Conservation (phyloP, 1,140 invertebrate species). For the Chionoecetes opilio region DNA sequence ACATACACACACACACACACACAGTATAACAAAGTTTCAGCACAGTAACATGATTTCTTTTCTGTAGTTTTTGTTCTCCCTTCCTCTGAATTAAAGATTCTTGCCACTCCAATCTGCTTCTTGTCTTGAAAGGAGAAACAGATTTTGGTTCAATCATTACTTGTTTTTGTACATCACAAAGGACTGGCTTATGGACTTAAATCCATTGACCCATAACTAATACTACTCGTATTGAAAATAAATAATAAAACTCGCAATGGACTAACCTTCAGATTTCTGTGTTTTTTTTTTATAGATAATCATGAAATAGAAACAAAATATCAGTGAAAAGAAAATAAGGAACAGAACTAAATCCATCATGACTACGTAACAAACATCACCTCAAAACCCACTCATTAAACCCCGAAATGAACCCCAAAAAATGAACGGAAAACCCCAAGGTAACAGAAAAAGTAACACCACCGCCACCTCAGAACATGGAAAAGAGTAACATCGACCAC, state of each 20-base stretch:
- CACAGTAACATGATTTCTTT: background rate
- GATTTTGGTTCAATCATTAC: too few relatives aligned
- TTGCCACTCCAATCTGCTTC: background rate
- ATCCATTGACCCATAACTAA: too few relatives aligned
- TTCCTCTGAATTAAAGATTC: background rate
- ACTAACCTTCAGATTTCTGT: too few relatives aligned
- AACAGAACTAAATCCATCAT: background rate
- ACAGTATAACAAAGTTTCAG: background rate
- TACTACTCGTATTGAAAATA: too few relatives aligned
- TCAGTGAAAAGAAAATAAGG: background rate
- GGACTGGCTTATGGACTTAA: too few relatives aligned
- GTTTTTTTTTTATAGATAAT: background rate
- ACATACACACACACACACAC: constrained; percentile 18
- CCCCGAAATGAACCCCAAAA: background rate
- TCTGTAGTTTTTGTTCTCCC: background rate
- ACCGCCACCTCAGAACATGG: background rate
- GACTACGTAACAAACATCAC: background rate
- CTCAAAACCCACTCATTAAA: background rate
- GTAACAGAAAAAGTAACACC: background rate
- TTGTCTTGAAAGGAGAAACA: background rate
- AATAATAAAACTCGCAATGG: too few relatives aligned
- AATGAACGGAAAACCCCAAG: too few relatives aligned
- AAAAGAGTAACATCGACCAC: background rate
- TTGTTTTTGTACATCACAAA: too few relatives aligned
- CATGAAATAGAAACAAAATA: background rate